Base-by-base conservation (phyloP, 2,888 invertebrate species). In the Calameuta pallipes region DNA sequence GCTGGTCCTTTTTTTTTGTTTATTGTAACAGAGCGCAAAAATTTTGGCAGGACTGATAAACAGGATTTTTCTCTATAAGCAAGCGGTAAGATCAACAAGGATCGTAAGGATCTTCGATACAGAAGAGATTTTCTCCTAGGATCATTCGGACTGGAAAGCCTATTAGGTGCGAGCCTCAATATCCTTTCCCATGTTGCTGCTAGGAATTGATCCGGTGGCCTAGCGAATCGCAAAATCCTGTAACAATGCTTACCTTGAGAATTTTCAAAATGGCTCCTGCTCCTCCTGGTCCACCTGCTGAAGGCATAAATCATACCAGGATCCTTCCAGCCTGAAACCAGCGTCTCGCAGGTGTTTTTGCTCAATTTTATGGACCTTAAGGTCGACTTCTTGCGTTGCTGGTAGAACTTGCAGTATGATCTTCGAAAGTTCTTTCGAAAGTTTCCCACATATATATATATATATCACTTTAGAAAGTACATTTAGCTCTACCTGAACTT, bases 181-280 rank as follows among this genome's bases (percentile, higher is more conserved):
- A 56, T 56, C 56, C 56, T 56, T 56, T 56, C 56, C 56, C 23
- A 23, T 56, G 56, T 23, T 56, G 2, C 56, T 56, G 23, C 69
- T 36, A 31, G 73, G 75, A 71, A 71, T 71, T 71, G 78, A 78
- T 77, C 80, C 81, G 77, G 56, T 75, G 78, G 86, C 85, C 83
- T 85, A 86, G 84, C 88, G 86, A 88, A 89, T 88, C 82, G 84
- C 81, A 82, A 85, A 87, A 85, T 85, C 83, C 84, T 77, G 78
- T 81, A 75, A 82, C 82, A 83, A 85, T 82, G 84, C 80, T 75
- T 33, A 73, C 78, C 79, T 80, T 68, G 82, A 82, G 36, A 83
- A 82, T 83, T 84, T 80, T 83, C 83, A 83, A 88, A 88, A 85
- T 83, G 80, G 79, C 82, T 79, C 76, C 76, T 69, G 37, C 11